These are phyloP conservation scores for Narcine bancroftii DNA, from an alignment of 2,113 vertebrate genomes.

Conservation along the genomic window DNA sequence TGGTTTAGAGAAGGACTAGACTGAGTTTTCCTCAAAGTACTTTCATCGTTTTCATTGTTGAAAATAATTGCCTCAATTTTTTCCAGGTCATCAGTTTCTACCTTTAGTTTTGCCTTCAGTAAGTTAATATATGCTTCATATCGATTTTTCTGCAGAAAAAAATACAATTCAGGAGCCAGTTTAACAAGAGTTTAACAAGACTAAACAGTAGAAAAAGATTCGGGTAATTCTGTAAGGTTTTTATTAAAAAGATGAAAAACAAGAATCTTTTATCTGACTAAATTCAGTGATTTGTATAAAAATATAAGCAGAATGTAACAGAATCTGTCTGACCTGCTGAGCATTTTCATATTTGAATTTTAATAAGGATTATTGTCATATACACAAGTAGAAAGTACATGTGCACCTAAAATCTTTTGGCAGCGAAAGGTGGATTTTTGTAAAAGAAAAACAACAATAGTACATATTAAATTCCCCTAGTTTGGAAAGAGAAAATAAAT, in stretches of 20 bases:
- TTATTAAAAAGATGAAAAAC: background rate
- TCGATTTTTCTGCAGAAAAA: conserved; percentile 73
- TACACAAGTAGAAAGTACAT: no score
- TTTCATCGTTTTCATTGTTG: conserved; percentile 64
- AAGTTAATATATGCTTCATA: conserved; percentile 89
- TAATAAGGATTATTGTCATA: no score
- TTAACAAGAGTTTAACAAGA: background rate
- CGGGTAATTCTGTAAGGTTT: background rate
- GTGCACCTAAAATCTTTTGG: no score
- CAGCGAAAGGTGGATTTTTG: no score
- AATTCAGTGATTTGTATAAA: background rate
- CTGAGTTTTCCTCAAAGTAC: conserved; percentile 79
- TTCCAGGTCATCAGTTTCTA: conserved; percentile 83
- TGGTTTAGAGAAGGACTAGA: conserved; percentile 88
- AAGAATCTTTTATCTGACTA: background rate
- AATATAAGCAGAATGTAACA: no score
- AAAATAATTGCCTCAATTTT: conserved; percentile 80
- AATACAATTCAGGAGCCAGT: conserved; percentile 42
- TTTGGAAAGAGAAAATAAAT: no score
- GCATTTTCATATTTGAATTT: no score
- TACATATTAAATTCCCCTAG: no score
- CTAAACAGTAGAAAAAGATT: background rate
- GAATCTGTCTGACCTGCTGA: no score
- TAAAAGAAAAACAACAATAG: no score
- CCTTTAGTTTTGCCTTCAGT: conserved; percentile 76